phyloP scores from a whole-genome alignment of 2,888 invertebrate species.

The Heliconius ismenius region DNA sequence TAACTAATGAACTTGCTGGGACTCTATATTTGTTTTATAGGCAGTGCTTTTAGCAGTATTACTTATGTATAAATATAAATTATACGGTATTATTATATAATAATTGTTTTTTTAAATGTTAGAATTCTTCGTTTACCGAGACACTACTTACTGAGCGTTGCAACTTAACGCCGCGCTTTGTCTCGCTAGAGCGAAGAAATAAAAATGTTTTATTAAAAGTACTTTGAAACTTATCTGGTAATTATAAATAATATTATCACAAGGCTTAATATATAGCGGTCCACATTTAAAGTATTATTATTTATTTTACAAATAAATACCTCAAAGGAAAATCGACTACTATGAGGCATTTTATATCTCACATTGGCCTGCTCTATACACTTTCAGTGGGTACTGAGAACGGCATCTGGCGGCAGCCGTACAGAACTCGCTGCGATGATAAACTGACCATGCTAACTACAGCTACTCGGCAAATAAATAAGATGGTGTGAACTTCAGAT shows the following conservation, averaged over 20 bases:
- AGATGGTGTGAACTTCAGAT: constrained; percentile 37
- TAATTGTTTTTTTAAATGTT: neutral
- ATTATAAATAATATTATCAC: too few species aligned
- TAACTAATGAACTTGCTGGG: neutral
- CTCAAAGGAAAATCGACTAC: neutral
- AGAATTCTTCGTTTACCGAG: neutral
- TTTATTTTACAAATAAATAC: neutral
- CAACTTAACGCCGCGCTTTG: neutral
- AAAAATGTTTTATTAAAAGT: neutral
- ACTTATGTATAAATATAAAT: neutral
- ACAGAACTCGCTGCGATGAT: constrained; percentile 53
- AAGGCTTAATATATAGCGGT: too few species aligned
- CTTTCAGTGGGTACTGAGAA: constrained; percentile 44
- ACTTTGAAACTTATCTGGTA: too few species aligned
- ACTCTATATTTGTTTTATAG: neutral
- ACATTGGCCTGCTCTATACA: neutral
- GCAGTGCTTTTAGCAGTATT: neutral
- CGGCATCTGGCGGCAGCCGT: constrained; percentile 64
- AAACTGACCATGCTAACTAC: constrained; percentile 44
- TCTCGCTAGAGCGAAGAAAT: neutral
- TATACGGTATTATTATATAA: neutral
- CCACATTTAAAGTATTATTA: neutral
- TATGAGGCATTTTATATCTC: neutral
- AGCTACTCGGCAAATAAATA: constrained; percentile 44
- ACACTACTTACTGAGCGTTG: neutral